Conservation (phyloP, 2,797 vertebrate genomes). For the Sphenodon punctatus region DNA sequence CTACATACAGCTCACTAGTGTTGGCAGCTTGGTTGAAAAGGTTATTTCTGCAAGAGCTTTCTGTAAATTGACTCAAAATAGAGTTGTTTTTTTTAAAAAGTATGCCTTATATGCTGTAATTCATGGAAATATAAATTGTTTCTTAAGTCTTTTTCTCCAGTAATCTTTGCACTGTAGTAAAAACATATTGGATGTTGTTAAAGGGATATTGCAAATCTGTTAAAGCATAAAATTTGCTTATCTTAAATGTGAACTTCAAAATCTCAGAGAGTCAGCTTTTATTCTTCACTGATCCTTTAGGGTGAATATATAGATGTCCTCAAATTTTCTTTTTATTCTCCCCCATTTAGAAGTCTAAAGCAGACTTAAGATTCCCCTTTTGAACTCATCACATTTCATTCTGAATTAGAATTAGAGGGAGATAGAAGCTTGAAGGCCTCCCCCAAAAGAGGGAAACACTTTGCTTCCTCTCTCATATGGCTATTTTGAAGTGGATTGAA, state of each 20-base stretch:
- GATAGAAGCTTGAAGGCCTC: no score
- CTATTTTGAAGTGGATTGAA: no score
- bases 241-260: not conserved
- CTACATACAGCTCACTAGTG: not conserved
- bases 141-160: not conserved
- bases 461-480: no score
- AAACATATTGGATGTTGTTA: not conserved
- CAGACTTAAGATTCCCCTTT: no score
- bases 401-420: no score
- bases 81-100: not conserved
- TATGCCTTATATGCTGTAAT: not conserved
- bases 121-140: not conserved
- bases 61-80: not conserved
- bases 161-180: not conserved
- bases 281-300: no score
- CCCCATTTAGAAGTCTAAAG: no score
- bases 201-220: not conserved
- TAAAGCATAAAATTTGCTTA: not conserved
- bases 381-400: no score
- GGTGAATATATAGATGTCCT: no score
- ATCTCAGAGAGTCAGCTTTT: no score
- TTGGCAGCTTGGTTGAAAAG: not conserved
- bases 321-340: no score
- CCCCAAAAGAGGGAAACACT: no score
- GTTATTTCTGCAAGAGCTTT: not conserved